Percentiles rank a stretch among this genome's conserved stretches.
Conservation (phyloP, 2,888 invertebrate genomes). For the Unio delphinus region DNA sequence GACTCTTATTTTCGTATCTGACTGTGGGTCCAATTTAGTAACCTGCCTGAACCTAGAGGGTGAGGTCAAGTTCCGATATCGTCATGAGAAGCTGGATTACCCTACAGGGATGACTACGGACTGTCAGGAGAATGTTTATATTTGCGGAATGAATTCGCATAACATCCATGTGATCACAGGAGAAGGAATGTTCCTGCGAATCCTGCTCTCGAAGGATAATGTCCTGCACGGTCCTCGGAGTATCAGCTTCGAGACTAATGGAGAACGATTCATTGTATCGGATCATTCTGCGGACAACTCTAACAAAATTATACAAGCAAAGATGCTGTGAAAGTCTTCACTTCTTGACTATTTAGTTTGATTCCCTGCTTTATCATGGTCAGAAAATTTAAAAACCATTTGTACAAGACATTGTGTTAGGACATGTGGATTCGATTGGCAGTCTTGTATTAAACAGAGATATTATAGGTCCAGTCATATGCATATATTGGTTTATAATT, state of each 20-base stretch:
- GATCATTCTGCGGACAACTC: constrained; percentile 12
- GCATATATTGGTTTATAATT: no score
- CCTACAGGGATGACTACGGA: constrained; percentile 26
- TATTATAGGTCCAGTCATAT: no score
- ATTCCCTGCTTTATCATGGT: no score
- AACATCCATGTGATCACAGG: constrained; percentile 29
- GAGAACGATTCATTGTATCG: constrained; percentile 25
- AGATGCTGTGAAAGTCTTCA: constrained; percentile 1
- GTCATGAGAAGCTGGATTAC: constrained; percentile 15
- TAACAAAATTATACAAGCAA: constrained; percentile 25
- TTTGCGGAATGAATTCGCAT: constrained; percentile 32
- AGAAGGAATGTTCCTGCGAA: constrained; percentile 18
- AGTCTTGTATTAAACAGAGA: no score
- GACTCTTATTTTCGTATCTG: constrained; percentile 19
- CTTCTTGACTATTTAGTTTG: no score
- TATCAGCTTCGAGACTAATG: constrained; percentile 24
- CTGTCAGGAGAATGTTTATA: constrained; percentile 28
- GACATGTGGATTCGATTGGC: no score
- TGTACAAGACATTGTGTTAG: no score
- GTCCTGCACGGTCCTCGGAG: constrained; percentile 19
- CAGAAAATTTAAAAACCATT: no score
- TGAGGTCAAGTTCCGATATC: constrained; percentile 22
- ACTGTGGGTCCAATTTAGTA: constrained; percentile 16
- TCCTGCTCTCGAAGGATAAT: constrained; percentile 14
- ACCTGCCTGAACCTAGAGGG: constrained; percentile 21